Evolutionary conservation across 2,888 invertebrate genomes (phyloP), one percentile per base, ranked within the genome.

Genomic region (Spisula subtruncata): DNA sequence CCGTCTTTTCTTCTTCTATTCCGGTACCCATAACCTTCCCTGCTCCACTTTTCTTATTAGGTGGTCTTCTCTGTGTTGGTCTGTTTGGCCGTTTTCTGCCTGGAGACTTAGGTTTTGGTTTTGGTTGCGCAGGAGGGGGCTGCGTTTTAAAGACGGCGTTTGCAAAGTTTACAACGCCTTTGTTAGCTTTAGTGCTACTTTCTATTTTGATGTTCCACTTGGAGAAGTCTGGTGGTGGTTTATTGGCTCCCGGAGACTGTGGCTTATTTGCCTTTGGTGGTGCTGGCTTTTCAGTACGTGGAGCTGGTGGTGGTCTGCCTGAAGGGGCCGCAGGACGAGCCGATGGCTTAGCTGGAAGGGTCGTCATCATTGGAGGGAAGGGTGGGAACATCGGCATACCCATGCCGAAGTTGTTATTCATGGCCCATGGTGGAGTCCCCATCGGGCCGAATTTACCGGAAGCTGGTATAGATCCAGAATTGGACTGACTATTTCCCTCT

Each of bases 131-230:
- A 0, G n/a, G 35, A 29, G 81, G 20, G 0, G 46, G 8, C 5
- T 83, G 83, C 8, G 66, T 60, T 48, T 81, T 66, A 29, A 41
- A 46, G 25, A 25, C 32, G 0, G 35, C 41, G 82, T 86, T 86
- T 2, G 41, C 51, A 29, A 79, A 32, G 20, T 35, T 51, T 41
- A 71, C 48, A 5, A 75, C 35, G 0, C 32, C 35, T 32, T 14
- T 32, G 32, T 32, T 18, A 16, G 32, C 14, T 10, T 32, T 35
- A 2, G 48, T n/a, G 20, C 5, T 29, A 18, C 56, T 20, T 56
- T 86, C 71, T 32, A 91, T 46, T 71, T 91, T 91, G 25, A 91
- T 89, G 48, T 83, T 89, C 86, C 85, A 86, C 46, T 66, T 88
- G 6, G 89, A 81, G 25, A 90, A 75, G 29, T 89, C 86, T 16